Base-by-base conservation (phyloP, 30 jellyfish, hydroid and myxozoan species). In the Hydractinia symbiolongicarpus region DNA sequence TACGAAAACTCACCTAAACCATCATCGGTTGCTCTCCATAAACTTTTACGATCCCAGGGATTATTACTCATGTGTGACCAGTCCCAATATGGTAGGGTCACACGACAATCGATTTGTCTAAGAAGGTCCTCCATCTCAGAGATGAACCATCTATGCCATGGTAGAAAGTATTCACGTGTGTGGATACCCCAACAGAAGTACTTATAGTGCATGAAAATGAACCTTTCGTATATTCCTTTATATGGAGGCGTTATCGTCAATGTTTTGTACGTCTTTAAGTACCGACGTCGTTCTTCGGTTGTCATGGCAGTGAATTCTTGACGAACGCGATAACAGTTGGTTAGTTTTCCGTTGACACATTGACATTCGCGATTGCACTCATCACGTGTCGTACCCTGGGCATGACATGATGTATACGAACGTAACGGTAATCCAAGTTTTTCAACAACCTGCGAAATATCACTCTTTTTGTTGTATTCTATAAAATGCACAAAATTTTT, bases 111-210 rank as follows among this genome's bases (percentile, higher is more conserved):
- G 68, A 90, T 81, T 68, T 90, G 96, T 54, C 89, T 76, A 66
- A 90, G 82, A n/a, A 90, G 49, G 73, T 90, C 91, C 76, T 90
- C 97, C 90, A 90, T 76, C 50, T 67, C 83, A 16, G 83, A 70
- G 10, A 90, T 58, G 60, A 81, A 90, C 86, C 95, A 90, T 50
- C 97, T 86, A 83, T 86, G 98, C 98, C 98, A 91, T 4, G 98
- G 98, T 13, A 73, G 78, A 72, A 91, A 91, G 82, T 82, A 67
- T 30, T 83, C 88, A 30, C 66, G 67, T 11, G 72, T 53, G 61
- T 91, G 98, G 49, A 91, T 86, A 1, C 98, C 98, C 93, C 94
- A 91, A 76, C 98, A 91, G 66, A 91, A 91, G 62, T 91, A 91
- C 56, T 91, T 91, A 58, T 50, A 88, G 54, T 91, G 98, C 86